These are phyloP conservation scores for Silurus meridionalis DNA, from an alignment of 2,113 vertebrate genomes.

Conservation along the genomic window DNA sequence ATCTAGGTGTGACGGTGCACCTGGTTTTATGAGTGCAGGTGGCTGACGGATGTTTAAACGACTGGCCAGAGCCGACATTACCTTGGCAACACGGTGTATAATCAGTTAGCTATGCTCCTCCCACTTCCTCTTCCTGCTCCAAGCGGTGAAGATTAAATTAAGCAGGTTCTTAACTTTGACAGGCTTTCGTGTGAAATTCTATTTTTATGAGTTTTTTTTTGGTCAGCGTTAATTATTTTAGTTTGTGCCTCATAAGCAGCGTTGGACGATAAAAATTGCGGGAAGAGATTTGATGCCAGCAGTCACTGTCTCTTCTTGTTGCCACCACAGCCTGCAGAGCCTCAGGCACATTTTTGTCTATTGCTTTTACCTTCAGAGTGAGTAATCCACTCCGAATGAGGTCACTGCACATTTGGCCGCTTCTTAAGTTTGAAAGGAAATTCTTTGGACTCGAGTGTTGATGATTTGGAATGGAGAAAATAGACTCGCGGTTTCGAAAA, in stretches of 20 bases:
- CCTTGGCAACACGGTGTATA: constrained; percentile 50
- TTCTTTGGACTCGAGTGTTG: neutral
- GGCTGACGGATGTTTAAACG: constrained; percentile 26
- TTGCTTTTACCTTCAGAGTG: constrained; percentile 59
- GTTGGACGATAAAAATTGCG: constrained; percentile 26
- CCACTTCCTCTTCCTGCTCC: constrained; percentile 32
- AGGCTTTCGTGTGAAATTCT: constrained; percentile 50
- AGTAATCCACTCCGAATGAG: constrained; percentile 65
- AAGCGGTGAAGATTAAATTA: constrained; percentile 42
- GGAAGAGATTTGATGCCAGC: constrained; percentile 57
- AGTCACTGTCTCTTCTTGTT: constrained; percentile 48
- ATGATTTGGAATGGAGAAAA: constrained; percentile 8
- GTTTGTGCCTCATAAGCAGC: constrained; percentile 47
- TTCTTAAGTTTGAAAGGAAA: constrained; percentile 40
- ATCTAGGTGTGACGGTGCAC: neutral
- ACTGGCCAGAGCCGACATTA: constrained; percentile 6
- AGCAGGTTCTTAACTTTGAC: constrained; percentile 54
- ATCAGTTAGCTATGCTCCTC: constrained; percentile 13
- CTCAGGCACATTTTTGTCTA: constrained; percentile 47
- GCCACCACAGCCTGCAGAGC: constrained; percentile 57
- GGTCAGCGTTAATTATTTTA: constrained; percentile 70
- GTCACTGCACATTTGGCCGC: constrained; percentile 61
- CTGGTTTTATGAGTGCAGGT: constrained; percentile 4
- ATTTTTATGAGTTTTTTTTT: constrained; percentile 61
- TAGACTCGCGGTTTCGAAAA: neutral